These are phyloP conservation scores for Hydractinia echinata DNA, from an alignment of 30 jellyfish, hydroid and myxozoan genomes.

Conservation along the genomic window DNA sequence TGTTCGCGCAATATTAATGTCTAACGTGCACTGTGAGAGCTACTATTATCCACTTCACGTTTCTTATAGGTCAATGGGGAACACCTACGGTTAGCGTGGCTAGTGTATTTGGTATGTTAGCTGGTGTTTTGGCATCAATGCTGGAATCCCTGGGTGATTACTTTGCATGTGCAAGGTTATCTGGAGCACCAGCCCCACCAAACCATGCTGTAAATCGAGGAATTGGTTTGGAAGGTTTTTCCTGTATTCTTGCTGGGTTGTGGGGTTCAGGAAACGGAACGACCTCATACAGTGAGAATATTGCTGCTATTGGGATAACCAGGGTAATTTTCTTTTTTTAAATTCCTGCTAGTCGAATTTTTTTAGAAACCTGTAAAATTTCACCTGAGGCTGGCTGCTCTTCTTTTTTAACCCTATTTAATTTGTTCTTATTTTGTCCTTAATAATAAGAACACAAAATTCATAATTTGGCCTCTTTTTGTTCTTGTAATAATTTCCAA, in stretches of 20 bases:
- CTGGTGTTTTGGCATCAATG: slow-evolving; percentile 93
- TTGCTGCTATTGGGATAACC: slow-evolving; percentile 95
- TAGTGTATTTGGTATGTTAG: slow-evolving; percentile 82
- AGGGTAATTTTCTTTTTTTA: slow-evolving; percentile 37
- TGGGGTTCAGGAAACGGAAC: slow-evolving; percentile 99
- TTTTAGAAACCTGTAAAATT: too few relatives aligned
- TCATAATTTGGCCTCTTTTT: too few relatives aligned
- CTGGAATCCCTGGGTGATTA: slow-evolving; percentile 94
- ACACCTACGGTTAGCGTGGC: slow-evolving; percentile 80
- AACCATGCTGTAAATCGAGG: slow-evolving; percentile 94
- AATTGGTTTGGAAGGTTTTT: slow-evolving; percentile 89
- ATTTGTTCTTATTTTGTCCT: too few relatives aligned
- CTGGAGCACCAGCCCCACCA: slow-evolving; percentile 99
- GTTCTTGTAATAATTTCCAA: too few relatives aligned
- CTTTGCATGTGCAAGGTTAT: slow-evolving; percentile 91
- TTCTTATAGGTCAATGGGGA: slow-evolving; percentile 91
- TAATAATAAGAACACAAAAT: too few relatives aligned
- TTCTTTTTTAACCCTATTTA: too few relatives aligned
- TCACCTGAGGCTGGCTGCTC: too few relatives aligned
- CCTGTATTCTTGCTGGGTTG: slow-evolving; percentile 84
- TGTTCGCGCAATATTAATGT: too few relatives aligned
- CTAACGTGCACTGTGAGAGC: too few relatives aligned
- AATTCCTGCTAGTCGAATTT: too few relatives aligned
- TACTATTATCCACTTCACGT: too few relatives aligned
- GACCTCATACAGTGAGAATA: slow-evolving; percentile 95